Conservation (phyloP, 2,113 vertebrate species). For the Lophotis ruficrista region DNA sequence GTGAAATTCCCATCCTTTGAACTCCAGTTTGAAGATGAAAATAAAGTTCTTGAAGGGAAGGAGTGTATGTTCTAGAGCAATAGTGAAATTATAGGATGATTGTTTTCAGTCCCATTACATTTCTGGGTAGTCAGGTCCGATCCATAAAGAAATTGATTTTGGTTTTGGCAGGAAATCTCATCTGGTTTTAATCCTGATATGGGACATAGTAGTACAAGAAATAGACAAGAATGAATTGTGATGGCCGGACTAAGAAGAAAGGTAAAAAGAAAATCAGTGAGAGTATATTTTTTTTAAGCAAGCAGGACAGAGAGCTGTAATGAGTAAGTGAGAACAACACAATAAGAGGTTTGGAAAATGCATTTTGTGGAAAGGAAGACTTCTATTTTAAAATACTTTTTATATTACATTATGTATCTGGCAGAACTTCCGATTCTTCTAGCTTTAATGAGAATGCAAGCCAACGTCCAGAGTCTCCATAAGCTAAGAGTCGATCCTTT, state of each 20-base stretch:
- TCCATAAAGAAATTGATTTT: not conserved
- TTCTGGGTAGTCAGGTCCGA: not conserved
- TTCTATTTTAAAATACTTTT: slow-evolving; percentile 37
- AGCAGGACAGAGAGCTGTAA: not conserved
- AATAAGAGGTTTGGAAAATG: slow-evolving; percentile 28
- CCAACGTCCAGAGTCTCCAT: not conserved
- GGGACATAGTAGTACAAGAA: not conserved
- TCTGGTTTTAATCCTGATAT: not conserved
- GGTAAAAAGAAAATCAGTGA: not conserved
- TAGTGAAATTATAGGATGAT: not conserved
- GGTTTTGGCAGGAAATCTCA: not conserved
- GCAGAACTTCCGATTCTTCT: slow-evolving; percentile 4
- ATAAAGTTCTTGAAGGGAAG: not conserved
- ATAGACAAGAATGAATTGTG: not conserved
- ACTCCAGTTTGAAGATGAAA: not conserved
- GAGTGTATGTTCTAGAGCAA: not conserved
- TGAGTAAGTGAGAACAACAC: not conserved
- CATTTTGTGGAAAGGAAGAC: slow-evolving; percentile 22
- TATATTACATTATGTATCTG: slow-evolving; percentile 21
- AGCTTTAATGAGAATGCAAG: not conserved
- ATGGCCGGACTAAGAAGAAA: not conserved
- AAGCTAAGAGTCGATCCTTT: not conserved
- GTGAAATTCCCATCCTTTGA: not conserved
- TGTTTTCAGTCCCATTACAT: not conserved
- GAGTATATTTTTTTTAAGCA: not conserved